Evolutionary conservation across 2,113 vertebrate genomes (phyloP), one percentile per base, ranked within the genome.

Genomic region (Fulmarus glacialis): DNA sequence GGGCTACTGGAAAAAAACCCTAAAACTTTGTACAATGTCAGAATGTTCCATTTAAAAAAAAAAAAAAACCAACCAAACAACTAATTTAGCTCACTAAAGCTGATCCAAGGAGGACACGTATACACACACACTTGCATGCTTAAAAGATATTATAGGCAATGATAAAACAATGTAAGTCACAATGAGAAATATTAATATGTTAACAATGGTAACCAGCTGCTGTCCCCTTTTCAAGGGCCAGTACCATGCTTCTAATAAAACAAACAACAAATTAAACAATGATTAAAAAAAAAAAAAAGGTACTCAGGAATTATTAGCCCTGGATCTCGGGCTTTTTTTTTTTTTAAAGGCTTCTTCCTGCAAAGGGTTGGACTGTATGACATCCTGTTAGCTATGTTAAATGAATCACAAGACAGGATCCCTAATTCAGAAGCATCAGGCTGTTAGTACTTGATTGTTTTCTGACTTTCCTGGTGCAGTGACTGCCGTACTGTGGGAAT

Each of bases 21-120:
- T 60, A 86, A 82, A 93, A 83, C 73, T 95, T 58, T 94, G 82
- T 94, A 93, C 84, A 81, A 21, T 70, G 71, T 90, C 93, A 95
- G 79, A 82, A 93, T 36, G 81, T 94, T 82, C 62, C 68, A 73
- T 93, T 92, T 73, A 96, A 94, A 94, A 82, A 75, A 48, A 1
- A 73, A 95, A 94, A 92, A 79, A 75, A 47, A 0, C 12, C 47
- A 70, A n/a, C n/a, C n/a, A n/a, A n/a, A n/a, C n/a, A n/a, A 72
- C 48, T 53, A 70, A 75, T 22, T 74, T 38, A 95, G 40, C 95
- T 90, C 63, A 60, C 56, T 70, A 66, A 67, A 84, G 91, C 42
- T n/a, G 70, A 71, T 60, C 32, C 82, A 45, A 47, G 75, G 87
- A 91, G 82, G 59, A 52, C 58, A 36, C 6, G 6, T 26, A n/a